Evolutionary conservation across 2,113 vertebrate species (phyloP).

Genomic region (Alectura lathami): DNA sequence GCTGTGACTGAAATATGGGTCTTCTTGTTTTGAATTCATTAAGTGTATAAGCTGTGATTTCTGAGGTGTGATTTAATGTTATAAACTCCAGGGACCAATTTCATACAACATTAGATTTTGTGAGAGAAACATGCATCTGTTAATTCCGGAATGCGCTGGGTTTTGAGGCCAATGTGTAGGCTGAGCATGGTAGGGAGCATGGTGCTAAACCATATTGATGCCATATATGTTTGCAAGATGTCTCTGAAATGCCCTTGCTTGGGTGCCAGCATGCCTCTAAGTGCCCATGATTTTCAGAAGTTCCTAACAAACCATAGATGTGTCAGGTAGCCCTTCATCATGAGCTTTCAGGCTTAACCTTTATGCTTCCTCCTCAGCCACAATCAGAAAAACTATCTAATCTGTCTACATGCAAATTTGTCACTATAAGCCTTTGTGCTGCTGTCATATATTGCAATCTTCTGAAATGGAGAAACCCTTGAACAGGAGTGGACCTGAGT

Average conservation of each 20-base stretch:
- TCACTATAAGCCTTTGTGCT: background rate
- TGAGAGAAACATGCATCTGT: background rate
- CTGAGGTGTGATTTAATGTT: background rate
- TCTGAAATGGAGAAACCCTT: background rate
- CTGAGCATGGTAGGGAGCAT: background rate
- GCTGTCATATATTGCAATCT: background rate
- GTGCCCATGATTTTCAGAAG: background rate
- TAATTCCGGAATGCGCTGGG: background rate
- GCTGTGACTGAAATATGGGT: background rate
- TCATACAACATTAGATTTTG: background rate
- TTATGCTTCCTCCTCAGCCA: background rate
- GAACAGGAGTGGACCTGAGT: background rate
- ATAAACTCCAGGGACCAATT: background rate
- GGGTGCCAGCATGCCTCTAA: background rate
- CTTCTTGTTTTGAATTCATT: background rate
- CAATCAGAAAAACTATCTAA: background rate
- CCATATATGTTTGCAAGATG: rapidly evolving
- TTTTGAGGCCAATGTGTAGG: background rate
- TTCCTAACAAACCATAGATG: background rate
- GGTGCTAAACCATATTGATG: background rate
- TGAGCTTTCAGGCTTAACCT: background rate
- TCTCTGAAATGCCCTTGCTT: background rate
- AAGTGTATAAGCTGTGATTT: background rate
- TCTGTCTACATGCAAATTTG: background rate
- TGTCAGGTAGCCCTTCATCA: background rate